Percentiles rank a stretch among this genome's conserved stretches.
These are phyloP conservation scores for Xiphophorus hellerii DNA, from an alignment of 2,113 vertebrate species.

Conservation along the genomic window DNA sequence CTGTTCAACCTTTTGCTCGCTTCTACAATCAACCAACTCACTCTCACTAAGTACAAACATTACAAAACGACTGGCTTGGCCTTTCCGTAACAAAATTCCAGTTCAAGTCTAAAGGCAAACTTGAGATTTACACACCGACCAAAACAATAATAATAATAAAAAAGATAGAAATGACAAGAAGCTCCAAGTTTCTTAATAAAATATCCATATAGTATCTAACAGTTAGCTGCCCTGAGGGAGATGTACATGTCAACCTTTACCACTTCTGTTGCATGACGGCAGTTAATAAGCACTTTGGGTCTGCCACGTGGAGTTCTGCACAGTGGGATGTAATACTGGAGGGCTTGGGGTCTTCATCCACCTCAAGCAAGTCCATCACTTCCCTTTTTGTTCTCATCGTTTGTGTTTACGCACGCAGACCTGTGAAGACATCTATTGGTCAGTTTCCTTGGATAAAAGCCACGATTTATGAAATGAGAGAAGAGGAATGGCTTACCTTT, in stretches of 20 bases:
- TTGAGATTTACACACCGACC: slow-evolving; percentile 70
- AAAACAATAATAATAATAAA: slow-evolving; percentile 7
- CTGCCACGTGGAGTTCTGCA: slow-evolving; percentile 55
- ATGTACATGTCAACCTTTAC: slow-evolving; percentile 46
- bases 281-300: slow-evolving; percentile 77
- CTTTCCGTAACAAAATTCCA: slow-evolving; percentile 64
- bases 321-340: slow-evolving; percentile 68
- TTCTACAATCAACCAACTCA: slow-evolving; percentile 36
- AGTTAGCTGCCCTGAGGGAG: slow-evolving; percentile 73
- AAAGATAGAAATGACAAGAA: slow-evolving; percentile 41
- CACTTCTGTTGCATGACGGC: slow-evolving; percentile 45
- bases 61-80: slow-evolving; percentile 55
- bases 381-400: slow-evolving; percentile 43
- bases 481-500: slow-evolving; percentile 70
- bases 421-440: slow-evolving; percentile 44
- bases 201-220: slow-evolving; percentile 12
- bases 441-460: not conserved
- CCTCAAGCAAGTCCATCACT: slow-evolving; percentile 56
- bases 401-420: slow-evolving; percentile 71
- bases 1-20: slow-evolving; percentile 38
- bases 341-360: slow-evolving; percentile 64
- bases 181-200: slow-evolving; percentile 32
- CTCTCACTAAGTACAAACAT: slow-evolving; percentile 40
- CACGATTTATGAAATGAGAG: too few relatives aligned
- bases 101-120: slow-evolving; percentile 73